Evolutionary conservation across 2,888 invertebrate species (phyloP), one percentile per base, ranked within the genome.

Genomic region (Clusia tigrina): DNA sequence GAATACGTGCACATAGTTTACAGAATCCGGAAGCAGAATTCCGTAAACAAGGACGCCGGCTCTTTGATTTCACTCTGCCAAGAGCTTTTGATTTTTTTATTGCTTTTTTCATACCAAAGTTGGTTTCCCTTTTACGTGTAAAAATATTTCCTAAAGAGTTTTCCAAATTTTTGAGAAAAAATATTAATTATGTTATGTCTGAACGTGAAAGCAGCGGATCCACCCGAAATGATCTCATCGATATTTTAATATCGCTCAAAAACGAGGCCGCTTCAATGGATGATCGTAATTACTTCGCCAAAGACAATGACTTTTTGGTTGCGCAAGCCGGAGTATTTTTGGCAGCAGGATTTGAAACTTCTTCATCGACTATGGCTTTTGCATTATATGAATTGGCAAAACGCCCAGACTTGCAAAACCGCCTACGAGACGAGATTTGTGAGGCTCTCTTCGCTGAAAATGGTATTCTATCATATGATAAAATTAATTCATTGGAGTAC

Each of bases 181-280:
- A 79, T 1, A 83, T 87, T 2, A 78, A 75, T 63, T 77, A 82
- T 1, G 83, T 85, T 0, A 83, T 87, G 52, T 57, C 72, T 0
- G 78, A 84, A 12, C 78, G 87, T 2, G 81, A 83, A 58, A 71
- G 79, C 12, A 79, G 78, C 2, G 84, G 83, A 2, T 57, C 68
- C 0, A 75, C 75, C 9, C 78, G 86, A 10, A 82, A 85, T 57
- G 87, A 87, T 71, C 79, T 87, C 1, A 82, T 87, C 48, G 87
- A 87, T 68, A 69, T 85, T 2, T 70, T 87, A 12, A 74, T 87
- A 37, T 79, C 81, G 1, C 63, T 86, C 3, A 84, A 80, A 26
- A 76, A 81, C 55, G 77, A 79, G 53, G 71, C 71, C 0, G 68
- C 65, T 12, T 37, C 58, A 17, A 69, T 74, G 3, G 62, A 69